Percentiles rank a stretch among this genome's conserved stretches.
Conservation (phyloP, 2,113 vertebrate species). For the Bagarius yarrelli region DNA sequence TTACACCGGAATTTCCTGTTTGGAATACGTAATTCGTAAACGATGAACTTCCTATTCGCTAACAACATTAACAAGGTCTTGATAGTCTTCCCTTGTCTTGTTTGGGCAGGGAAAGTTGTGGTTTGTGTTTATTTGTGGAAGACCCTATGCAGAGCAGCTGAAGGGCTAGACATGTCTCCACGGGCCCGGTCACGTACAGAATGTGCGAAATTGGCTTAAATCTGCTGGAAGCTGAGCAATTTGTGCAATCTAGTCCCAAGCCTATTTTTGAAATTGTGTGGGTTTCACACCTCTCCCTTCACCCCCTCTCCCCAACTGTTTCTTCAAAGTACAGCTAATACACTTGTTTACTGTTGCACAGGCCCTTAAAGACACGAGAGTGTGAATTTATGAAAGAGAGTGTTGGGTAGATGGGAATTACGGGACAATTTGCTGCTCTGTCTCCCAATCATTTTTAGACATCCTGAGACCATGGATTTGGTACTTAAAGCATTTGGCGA, state of each 20-base stretch:
- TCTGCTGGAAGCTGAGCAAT: slow-evolving; percentile 65
- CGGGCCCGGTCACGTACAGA: slow-evolving; percentile 16
- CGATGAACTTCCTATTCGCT: background rate
- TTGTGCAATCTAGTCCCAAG: slow-evolving; percentile 63
- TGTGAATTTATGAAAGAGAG: slow-evolving; percentile 38
- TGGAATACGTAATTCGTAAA: background rate
- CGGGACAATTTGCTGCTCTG: slow-evolving; percentile 35
- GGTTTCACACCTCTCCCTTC: slow-evolving; percentile 46
- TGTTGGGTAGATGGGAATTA: slow-evolving; percentile 47
- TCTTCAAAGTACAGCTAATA: slow-evolving; percentile 44
- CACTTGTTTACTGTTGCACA: slow-evolving; percentile 41
- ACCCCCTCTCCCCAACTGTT: slow-evolving; percentile 27
- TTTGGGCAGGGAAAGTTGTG: background rate
- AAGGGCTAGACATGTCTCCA: slow-evolving; percentile 22
- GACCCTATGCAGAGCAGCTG: slow-evolving; percentile 6
- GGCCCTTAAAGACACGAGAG: slow-evolving; percentile 38
- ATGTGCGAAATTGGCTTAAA: slow-evolving; percentile 70
- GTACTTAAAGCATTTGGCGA: background rate
- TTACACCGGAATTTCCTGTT: background rate
- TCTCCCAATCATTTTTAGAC: slow-evolving; percentile 28
- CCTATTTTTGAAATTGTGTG: slow-evolving; percentile 52
- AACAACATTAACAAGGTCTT: background rate
- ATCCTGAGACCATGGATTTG: slow-evolving; percentile 26
- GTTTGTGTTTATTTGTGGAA: slow-evolving; percentile 13
- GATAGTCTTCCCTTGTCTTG: background rate